Conservation (phyloP, 2,888 invertebrate species). For the Acanthococcus lagerstroemiae region DNA sequence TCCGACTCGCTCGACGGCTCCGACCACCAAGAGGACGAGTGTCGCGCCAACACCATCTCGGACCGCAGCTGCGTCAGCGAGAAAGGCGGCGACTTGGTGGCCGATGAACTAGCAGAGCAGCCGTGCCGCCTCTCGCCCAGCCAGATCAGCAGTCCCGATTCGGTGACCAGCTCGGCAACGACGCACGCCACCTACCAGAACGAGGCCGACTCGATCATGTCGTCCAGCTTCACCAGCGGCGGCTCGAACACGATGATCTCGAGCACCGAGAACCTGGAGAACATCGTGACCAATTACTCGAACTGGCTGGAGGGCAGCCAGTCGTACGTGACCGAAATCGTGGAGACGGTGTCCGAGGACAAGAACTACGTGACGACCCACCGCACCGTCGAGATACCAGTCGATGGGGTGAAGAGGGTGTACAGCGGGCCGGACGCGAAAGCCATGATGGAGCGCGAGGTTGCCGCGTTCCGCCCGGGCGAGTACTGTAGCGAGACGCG, state of each 20-base stretch:
- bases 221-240: constrained; percentile 71
- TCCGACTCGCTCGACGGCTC: neutral
- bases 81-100: neutral
- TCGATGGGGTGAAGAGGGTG: constrained; percentile 46
- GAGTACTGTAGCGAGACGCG: constrained; percentile 44
- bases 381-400: constrained; percentile 45
- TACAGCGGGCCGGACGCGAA: constrained; percentile 46
- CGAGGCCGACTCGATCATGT: constrained; percentile 75
- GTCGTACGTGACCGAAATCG: constrained; percentile 46
- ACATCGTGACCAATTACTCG: constrained; percentile 41
- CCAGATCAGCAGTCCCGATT: constrained; percentile 56
- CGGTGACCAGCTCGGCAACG: constrained; percentile 65
- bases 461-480: constrained; percentile 46
- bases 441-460: constrained; percentile 45
- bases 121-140: constrained; percentile 1
- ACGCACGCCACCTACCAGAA: constrained; percentile 75
- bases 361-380: constrained; percentile 44
- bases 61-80: constrained; percentile 1
- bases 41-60: neutral
- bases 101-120: neutral
- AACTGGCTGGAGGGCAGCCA: constrained; percentile 44
- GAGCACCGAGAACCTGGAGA: constrained; percentile 58
- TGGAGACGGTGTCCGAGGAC: constrained; percentile 43
- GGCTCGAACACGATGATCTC: constrained; percentile 79
- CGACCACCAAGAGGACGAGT: constrained; percentile 5